Evolutionary conservation across 2,888 invertebrate genomes (phyloP).

Genomic region (Iphiclides podalirius): DNA sequence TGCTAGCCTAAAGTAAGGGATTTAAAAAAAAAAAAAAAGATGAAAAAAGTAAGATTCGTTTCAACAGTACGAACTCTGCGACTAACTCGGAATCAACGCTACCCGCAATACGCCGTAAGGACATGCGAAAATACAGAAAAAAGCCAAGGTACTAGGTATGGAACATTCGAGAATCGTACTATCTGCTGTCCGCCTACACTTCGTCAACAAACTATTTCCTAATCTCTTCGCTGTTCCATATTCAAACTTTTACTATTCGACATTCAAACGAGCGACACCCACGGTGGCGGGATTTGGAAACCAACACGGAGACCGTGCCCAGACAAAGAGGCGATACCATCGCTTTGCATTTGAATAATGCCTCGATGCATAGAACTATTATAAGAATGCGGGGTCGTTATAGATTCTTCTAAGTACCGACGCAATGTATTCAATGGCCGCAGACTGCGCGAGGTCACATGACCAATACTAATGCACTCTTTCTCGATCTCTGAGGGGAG

Average conservation of each 20-base stretch:
- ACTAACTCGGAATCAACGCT: too few relatives aligned
- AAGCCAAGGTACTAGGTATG: too few relatives aligned
- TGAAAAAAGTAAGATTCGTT: too few relatives aligned
- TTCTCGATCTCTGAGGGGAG: background rate
- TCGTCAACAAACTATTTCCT: background rate
- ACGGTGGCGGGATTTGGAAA: too few relatives aligned
- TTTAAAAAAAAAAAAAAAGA: too few relatives aligned
- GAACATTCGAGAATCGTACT: too few relatives aligned
- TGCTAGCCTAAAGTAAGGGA: too few relatives aligned
- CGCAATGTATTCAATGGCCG: slow-evolving; percentile 13
- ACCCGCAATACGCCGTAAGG: too few relatives aligned
- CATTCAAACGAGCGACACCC: slow-evolving; percentile 8
- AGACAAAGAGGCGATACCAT: slow-evolving; percentile 18
- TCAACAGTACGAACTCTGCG: too few relatives aligned
- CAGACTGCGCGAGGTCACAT: slow-evolving; percentile 17
- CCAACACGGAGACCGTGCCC: background rate
- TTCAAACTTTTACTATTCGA: too few relatives aligned
- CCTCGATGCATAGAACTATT: slow-evolving; percentile 14
- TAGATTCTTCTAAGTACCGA: slow-evolving; percentile 19
- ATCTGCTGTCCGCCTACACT: background rate
- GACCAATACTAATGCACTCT: slow-evolving; percentile 5
- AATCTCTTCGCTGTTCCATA: slow-evolving; percentile 4
- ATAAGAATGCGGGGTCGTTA: slow-evolving; percentile 15
- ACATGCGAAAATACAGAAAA: too few relatives aligned
- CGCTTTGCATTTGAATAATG: slow-evolving; percentile 14